Evolutionary conservation across 2,888 invertebrate genomes (phyloP).

Genomic region (Zeuzera pyrina): DNA sequence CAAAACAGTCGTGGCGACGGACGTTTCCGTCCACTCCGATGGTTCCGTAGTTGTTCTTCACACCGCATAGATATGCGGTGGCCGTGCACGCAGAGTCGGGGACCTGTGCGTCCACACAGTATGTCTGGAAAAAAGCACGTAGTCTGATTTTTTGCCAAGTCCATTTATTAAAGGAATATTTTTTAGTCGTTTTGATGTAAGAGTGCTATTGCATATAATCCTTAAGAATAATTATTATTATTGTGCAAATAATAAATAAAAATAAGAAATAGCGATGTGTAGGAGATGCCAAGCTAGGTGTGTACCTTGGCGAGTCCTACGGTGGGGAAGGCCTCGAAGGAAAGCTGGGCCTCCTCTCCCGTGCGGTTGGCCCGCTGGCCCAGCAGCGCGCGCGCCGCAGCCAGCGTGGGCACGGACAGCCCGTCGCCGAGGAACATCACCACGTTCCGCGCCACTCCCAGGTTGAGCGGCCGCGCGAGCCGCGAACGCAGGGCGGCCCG

Average conservation of each 20-base stretch:
- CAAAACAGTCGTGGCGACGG: slow-evolving; percentile 70
- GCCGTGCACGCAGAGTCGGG: slow-evolving; percentile 82
- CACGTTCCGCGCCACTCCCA: slow-evolving; percentile 58
- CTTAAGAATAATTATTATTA: neutral
- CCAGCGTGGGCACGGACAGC: slow-evolving; percentile 80
- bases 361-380: slow-evolving; percentile 69
- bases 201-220: too few species aligned
- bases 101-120: slow-evolving; percentile 75
- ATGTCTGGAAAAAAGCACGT: slow-evolving; percentile 65
- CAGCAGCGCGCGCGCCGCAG: slow-evolving; percentile 76
- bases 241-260: neutral
- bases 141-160: too few species aligned
- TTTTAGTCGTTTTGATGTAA: too few species aligned
- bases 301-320: slow-evolving; percentile 77
- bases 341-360: slow-evolving; percentile 75
- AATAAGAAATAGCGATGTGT: neutral
- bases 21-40: slow-evolving; percentile 80
- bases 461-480: slow-evolving; percentile 27
- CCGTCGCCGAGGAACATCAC: slow-evolving; percentile 84
- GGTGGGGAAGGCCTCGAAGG: slow-evolving; percentile 76
- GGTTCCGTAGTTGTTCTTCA: slow-evolving; percentile 76
- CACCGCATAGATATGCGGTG: slow-evolving; percentile 78
- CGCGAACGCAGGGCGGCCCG: slow-evolving; percentile 45
- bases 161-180: too few species aligned
- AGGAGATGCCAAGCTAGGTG: neutral